Evolutionary conservation across 2,888 invertebrate genomes (phyloP).

Genomic region (Cephus rjabovi): DNA sequence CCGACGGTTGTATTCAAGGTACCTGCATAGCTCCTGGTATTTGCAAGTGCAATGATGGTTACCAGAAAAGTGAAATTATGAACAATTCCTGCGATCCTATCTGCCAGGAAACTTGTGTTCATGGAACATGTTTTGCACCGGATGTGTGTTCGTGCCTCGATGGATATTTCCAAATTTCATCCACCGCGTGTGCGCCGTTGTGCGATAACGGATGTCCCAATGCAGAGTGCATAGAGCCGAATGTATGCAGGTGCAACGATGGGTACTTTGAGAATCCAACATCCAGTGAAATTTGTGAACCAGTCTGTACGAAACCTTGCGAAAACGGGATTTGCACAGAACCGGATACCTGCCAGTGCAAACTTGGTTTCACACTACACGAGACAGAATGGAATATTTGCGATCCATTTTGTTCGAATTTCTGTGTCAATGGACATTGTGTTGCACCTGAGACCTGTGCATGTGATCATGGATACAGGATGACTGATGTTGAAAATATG

Average conservation of each 20-base stretch:
- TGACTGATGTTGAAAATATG: constrained; percentile 25
- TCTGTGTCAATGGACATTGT: no score
- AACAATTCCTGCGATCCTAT: no score
- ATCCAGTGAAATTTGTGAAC: constrained; percentile 60
- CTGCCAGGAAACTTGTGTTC: no score
- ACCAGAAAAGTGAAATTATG: no score
- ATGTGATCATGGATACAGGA: constrained; percentile 34
- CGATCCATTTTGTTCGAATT: no score
- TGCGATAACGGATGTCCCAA: constrained; percentile 45
- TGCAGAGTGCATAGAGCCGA: constrained; percentile 44
- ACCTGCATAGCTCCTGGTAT: constrained; percentile 37
- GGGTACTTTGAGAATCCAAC: constrained; percentile 45
- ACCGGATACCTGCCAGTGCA: constrained; percentile 71
- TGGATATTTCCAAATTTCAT: no score
- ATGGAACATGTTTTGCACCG: no score
- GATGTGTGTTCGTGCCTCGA: no score
- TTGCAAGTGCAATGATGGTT: constrained; percentile 30
- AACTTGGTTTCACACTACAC: constrained; percentile 65
- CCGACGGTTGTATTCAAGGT: constrained; percentile 43
- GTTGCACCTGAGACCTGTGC: constrained; percentile 50
- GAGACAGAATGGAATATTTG: no score
- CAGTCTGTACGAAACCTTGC: constrained; percentile 63
- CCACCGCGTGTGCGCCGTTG: constrained; percentile 40
- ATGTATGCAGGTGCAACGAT: constrained; percentile 48
- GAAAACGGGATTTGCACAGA: constrained; percentile 68